Base-by-base conservation (phyloP, 1,140 invertebrate genomes). In the Temnothorax curvispinosus region DNA sequence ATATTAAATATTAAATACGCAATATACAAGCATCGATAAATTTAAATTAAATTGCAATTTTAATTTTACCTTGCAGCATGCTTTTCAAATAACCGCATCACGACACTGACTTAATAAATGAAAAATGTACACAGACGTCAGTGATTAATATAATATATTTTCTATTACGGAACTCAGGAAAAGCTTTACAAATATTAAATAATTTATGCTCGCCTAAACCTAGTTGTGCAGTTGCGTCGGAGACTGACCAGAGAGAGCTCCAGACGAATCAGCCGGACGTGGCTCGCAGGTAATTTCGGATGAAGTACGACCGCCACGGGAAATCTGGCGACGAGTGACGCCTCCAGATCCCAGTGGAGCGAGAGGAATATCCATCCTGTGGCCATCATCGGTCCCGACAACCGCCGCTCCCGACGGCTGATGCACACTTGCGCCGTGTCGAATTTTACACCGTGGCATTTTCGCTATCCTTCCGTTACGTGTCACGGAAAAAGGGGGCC, bases 251-350 rank as follows among this genome's bases (percentile, higher is more conserved):
- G 60, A 65, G 74, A 87, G 77, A 87, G 85, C 69, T 81, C 80
- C 54, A 72, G 86, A 88, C 80, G 86, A 89, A 89, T 90, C 89
- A 87, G 81, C 75, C 76, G 89, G 80, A 88, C 78, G 84, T 89
- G 89, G 87, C 88, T 91, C 87, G 52, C 87, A 84, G 90, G 90
- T 91, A 91, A 91, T 91, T 91, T 91, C 78, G 90, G 85, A 91
- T 91, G 90, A 91, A 87, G 90, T 91, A 91, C 90, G 90, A 84
- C 86, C 90, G 85, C 90, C 90, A 86, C 90, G 90, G 90, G 90
- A 91, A 91, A 91, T 91, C 90, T 91, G 90, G 88, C 75, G 90
- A 90, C 89, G 76, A 91, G 89, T 91, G 89, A 91, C 89, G 87
- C 89, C 81, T 82, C 62, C 62, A 50, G 82, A 87, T 87, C 89